Conservation (phyloP, 2,113 vertebrate species). For the Rhodinocichla rosea region DNA sequence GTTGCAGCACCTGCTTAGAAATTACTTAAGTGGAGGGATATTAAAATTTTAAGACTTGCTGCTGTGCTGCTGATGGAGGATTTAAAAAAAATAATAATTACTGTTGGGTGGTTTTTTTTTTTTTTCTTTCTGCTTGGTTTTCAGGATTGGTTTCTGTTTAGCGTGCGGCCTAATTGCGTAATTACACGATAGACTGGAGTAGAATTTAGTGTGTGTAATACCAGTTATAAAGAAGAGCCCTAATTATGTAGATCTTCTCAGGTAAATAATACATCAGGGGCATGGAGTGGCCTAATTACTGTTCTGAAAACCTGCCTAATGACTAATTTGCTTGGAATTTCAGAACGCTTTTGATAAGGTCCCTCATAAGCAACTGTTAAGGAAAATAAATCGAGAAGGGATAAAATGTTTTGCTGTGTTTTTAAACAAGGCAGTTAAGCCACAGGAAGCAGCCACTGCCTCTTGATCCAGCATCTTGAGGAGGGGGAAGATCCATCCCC, state of each 20-base stretch:
- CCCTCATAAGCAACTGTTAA: constrained; percentile 49
- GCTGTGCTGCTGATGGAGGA: constrained; percentile 17
- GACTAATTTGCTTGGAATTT: constrained; percentile 57
- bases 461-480: background rate
- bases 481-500: background rate
- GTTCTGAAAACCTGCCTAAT: constrained; percentile 58
- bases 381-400: constrained; percentile 32
- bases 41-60: constrained; percentile 15
- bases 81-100: constrained; percentile 47
- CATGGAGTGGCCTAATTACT: constrained; percentile 45
- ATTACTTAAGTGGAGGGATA: background rate
- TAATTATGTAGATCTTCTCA: constrained; percentile 66
- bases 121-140: background rate
- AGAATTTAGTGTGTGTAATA: constrained; percentile 61
- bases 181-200: constrained; percentile 63
- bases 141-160: constrained; percentile 54
- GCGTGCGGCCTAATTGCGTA: constrained; percentile 50
- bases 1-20: background rate
- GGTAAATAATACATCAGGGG: constrained; percentile 65
- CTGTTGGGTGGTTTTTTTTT: background rate
- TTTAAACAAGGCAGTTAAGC: background rate
- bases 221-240: constrained; percentile 63
- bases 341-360: constrained; percentile 56
- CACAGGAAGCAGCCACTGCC: background rate
- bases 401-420: constrained; percentile 19